phyloP scores from a whole-genome alignment of 2,797 vertebrate genomes.

The Bradypodion ventrale region DNA sequence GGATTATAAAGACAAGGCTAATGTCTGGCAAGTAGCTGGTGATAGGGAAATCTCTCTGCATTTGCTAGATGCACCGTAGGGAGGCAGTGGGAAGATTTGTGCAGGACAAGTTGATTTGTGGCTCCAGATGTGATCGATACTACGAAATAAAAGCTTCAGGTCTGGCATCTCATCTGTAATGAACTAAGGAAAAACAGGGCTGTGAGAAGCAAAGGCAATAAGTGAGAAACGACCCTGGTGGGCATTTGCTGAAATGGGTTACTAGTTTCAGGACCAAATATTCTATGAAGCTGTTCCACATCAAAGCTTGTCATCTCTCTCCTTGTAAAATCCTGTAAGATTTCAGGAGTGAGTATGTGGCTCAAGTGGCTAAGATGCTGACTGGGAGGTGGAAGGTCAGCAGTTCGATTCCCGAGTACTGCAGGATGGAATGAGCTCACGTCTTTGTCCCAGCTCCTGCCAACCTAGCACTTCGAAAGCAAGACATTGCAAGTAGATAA shows the following conservation, averaged over 20 bases:
- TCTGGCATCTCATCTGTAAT: slow-evolving; percentile 52
- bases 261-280: slow-evolving; percentile 32
- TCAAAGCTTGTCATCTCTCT: rapidly evolving
- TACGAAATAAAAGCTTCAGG: slow-evolving; percentile 42
- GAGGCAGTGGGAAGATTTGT: slow-evolving; percentile 48
- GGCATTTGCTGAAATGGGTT: slow-evolving; percentile 29
- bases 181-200: slow-evolving; percentile 33
- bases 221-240: slow-evolving; percentile 8
- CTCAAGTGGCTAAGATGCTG: no score
- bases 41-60: slow-evolving; percentile 58
- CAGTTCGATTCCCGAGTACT: no score
- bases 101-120: slow-evolving; percentile 37
- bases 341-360: slow-evolving; percentile 1
- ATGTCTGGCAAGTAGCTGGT: slow-evolving; percentile 39
- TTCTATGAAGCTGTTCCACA: slow-evolving; percentile 37
- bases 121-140: slow-evolving; percentile 55
- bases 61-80: slow-evolving; percentile 41
- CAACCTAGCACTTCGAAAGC: no score
- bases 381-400: no score
- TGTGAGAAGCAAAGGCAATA: slow-evolving; percentile 22
- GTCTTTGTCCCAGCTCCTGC: no score
- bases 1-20: slow-evolving; percentile 8
- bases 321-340: slow-evolving; percentile 9
- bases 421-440: no score
- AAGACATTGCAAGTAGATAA: no score